These are phyloP conservation scores for Ormyrus pomaceus DNA, from an alignment of 2,888 invertebrate genomes.

Conservation along the genomic window DNA sequence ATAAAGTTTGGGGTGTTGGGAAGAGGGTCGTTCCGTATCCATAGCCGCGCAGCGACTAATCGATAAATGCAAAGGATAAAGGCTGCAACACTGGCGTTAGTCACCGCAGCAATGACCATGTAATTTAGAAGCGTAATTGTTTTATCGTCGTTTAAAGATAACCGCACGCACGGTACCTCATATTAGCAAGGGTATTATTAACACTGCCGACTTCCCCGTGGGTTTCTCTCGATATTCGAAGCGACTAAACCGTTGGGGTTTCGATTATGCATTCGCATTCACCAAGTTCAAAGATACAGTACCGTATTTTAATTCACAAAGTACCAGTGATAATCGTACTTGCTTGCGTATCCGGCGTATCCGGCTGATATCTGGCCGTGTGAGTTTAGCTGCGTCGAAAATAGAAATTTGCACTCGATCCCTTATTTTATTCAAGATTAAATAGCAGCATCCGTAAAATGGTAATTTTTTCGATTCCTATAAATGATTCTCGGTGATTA, in stretches of 20 bases:
- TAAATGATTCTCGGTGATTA: no score
- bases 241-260: neutral
- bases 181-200: slow-evolving; percentile 55
- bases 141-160: slow-evolving; percentile 60
- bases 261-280: slow-evolving; percentile 9
- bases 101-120: slow-evolving; percentile 55
- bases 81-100: slow-evolving; percentile 54
- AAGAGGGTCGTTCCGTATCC: slow-evolving; percentile 3
- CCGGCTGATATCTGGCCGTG: no score
- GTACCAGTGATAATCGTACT: neutral
- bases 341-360: no score
- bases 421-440: no score
- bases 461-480: no score
- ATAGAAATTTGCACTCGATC: no score
- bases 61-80: slow-evolving; percentile 58
- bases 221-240: slow-evolving; percentile 23
- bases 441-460: no score
- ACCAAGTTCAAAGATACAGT: neutral
- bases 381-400: no score
- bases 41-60: slow-evolving; percentile 25
- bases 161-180: slow-evolving; percentile 47
- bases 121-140: slow-evolving; percentile 61
- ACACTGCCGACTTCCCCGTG: slow-evolving; percentile 17
- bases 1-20: slow-evolving; percentile 20
- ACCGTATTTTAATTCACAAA: neutral